Base-by-base conservation (phyloP, 2,797 vertebrate species). In the Cheirogaleus major region DNA sequence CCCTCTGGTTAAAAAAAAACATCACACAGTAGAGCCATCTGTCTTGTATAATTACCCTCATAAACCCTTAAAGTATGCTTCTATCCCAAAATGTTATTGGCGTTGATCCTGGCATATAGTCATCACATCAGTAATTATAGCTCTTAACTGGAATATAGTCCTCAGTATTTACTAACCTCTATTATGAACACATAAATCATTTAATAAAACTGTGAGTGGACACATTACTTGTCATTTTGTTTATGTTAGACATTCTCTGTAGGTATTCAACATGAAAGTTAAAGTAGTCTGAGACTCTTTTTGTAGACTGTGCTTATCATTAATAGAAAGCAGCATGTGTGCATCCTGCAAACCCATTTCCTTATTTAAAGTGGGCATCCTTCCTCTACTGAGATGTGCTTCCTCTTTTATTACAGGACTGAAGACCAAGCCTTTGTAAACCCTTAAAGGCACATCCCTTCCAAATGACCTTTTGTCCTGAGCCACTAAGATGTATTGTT, bases 291-390 rank as follows among this genome's bases (percentile, higher is more conserved):
- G 97, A 91, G 96, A 95, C 93, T 97, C 94, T 94, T 97, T 98
- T 97, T 98, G 97, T 96, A 97, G 98, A 96, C 88, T 94, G 98
- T 97, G 98, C 98, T 99, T 99, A 99, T 99, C 98, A 98, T 99
- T 99, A 98, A 99, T 99, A 99, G 99, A 99, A 99, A 99, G 99
- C 99, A 99, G 98, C 98, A 98, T 99, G 99, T 99, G 99, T 99
- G 98, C 99, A 99, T 99, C 99, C 99, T 99, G 99, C 98, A 99
- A 98, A 98, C 99, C 99, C 98, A 99, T 99, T 99, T 99, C 99
- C 99, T 99, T 99, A 99, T 99, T 99, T 99, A 99, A 99, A 99
- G 99, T 99, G 99, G 98, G 98, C 98, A 99, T 99, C 99, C 99
- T 99, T 99, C 99, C 99, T 99, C 98, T 99, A 98, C 98, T 98